Conservation (phyloP, 2,888 invertebrate species). For the Luperina testacea region DNA sequence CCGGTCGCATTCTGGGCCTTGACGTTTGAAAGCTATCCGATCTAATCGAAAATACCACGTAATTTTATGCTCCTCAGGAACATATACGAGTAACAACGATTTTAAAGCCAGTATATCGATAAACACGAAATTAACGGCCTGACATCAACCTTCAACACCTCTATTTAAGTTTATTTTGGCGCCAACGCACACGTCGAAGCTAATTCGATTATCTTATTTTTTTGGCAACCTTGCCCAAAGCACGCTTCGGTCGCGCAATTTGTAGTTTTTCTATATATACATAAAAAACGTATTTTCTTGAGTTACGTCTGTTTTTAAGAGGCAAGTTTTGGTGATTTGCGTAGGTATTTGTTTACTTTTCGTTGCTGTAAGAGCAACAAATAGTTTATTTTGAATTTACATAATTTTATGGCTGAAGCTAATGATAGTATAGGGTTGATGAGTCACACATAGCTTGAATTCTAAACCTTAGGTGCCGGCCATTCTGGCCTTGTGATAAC, state of each 20-base stretch:
- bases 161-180: slow-evolving; percentile 73
- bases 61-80: slow-evolving; percentile 23
- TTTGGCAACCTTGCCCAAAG: slow-evolving; percentile 67
- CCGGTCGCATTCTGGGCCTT: slow-evolving; percentile 6
- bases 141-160: slow-evolving; percentile 72
- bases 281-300: slow-evolving; percentile 34
- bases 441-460: slow-evolving; percentile 33
- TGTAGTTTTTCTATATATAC: slow-evolving; percentile 47
- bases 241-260: slow-evolving; percentile 44
- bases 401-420: background rate
- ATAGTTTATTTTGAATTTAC: slow-evolving; percentile 23
- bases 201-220: slow-evolving; percentile 68
- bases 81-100: slow-evolving; percentile 14
- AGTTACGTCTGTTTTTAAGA: slow-evolving; percentile 40
- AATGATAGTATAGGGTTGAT: background rate
- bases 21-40: slow-evolving; percentile 4
- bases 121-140: slow-evolving; percentile 62
- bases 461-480: slow-evolving; percentile 21
- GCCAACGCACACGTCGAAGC: slow-evolving; percentile 70
- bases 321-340: slow-evolving; percentile 12
- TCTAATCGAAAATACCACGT: slow-evolving; percentile 30
- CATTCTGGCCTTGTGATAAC: slow-evolving; percentile 38
- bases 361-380: slow-evolving; percentile 9
- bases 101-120: slow-evolving; percentile 52
- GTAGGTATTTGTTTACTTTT: slow-evolving; percentile 42